Percentiles rank a stretch among this genome's conserved stretches.
Evolutionary conservation across 1,140 invertebrate species (phyloP).

Genomic region (Conus ventricosus): DNA sequence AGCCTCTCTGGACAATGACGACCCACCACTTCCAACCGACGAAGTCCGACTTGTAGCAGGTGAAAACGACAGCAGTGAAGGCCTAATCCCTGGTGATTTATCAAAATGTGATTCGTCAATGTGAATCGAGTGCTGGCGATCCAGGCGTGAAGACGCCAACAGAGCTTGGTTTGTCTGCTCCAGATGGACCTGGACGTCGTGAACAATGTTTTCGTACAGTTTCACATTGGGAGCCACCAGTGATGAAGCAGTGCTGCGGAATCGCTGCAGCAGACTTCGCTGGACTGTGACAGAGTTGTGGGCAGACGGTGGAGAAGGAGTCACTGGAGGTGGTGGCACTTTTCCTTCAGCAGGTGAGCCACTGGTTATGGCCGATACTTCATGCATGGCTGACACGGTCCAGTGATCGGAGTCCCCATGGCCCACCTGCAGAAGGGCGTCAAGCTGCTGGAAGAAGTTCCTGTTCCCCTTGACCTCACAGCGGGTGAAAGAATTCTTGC

Average conservation of each 20-base stretch:
- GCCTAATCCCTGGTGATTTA: background rate
- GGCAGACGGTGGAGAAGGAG: background rate
- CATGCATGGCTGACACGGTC: background rate
- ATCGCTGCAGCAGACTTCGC: conserved; percentile 24
- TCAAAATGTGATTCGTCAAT: conserved; percentile 28
- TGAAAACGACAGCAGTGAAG: conserved; percentile 13
- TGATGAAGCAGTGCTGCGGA: conserved; percentile 6
- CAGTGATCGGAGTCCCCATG: conserved; percentile 26
- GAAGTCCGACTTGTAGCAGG: conserved; percentile 30
- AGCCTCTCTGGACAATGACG: background rate
- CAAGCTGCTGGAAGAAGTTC: conserved; percentile 47
- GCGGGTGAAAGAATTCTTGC: conserved; percentile 14
- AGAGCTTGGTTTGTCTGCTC: conserved; percentile 29
- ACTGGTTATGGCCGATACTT: background rate
- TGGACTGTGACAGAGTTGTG: background rate
- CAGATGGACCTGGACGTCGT: conserved; percentile 4
- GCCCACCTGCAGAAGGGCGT: conserved; percentile 43
- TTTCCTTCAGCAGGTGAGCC: background rate
- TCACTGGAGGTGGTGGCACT: background rate
- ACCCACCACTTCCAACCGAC: conserved; percentile 12
- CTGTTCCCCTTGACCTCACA: conserved; percentile 40
- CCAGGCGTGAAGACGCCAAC: conserved; percentile 14
- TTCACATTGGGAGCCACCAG: conserved; percentile 2
- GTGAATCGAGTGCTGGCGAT: conserved; percentile 32
- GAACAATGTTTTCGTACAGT: conserved; percentile 10